Evolutionary conservation across 2,888 invertebrate genomes (phyloP).

Genomic region (Hirudinaria manillensis): DNA sequence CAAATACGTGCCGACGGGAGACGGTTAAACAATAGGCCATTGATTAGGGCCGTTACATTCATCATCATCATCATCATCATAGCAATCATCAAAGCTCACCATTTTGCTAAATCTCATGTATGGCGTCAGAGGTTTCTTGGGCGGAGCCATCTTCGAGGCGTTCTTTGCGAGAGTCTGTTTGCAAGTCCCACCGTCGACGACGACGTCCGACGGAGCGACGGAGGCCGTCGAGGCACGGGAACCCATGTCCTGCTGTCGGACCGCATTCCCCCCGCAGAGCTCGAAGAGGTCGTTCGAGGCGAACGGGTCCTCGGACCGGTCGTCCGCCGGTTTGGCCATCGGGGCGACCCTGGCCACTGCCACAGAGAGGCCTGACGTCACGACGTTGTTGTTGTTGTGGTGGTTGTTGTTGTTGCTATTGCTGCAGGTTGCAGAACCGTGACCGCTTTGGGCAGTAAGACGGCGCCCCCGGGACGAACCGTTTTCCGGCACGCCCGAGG

Average conservation of each 20-base stretch:
- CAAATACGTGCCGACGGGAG: too few relatives aligned
- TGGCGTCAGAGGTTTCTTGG: slow-evolving; percentile 42
- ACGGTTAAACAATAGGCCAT: too few relatives aligned
- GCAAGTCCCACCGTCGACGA: too few relatives aligned
- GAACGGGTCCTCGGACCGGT: neutral
- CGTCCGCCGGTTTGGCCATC: neutral
- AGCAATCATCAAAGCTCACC: slow-evolving; percentile 32
- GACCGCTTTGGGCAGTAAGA: neutral
- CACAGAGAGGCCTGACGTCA: neutral
- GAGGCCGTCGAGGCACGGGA: neutral
- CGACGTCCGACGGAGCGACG: neutral
- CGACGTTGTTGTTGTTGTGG: neutral
- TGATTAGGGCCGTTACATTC: too few relatives aligned
- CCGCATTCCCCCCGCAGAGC: neutral
- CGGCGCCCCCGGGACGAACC: neutral
- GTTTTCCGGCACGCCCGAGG: neutral
- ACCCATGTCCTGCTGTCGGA: neutral
- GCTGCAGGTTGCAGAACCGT: neutral
- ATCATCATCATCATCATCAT: too few relatives aligned
- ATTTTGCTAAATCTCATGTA: slow-evolving; percentile 43
- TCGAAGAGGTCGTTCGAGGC: neutral
- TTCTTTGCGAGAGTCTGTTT: neutral
- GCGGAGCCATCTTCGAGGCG: slow-evolving; percentile 34
- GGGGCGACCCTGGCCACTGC: slow-evolving; percentile 7
- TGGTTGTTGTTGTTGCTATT: slow-evolving; percentile 10